Base-by-base conservation (phyloP, 1,140 invertebrate species). In the Hesperophylax magnus region DNA sequence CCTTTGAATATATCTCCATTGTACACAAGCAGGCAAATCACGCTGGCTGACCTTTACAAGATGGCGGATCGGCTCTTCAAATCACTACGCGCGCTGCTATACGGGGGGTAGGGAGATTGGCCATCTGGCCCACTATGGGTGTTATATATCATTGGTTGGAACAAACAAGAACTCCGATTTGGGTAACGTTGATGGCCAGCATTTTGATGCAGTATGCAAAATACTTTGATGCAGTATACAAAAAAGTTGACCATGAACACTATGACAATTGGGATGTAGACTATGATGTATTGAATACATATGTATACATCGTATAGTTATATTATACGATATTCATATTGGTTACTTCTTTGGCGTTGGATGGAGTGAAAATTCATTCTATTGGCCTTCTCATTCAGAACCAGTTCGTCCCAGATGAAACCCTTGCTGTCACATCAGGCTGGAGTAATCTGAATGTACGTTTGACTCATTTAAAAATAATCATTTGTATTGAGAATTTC, bases 61-160 rank as follows among this genome's bases (percentile, higher is more conserved):
- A n/a, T n/a, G n/a, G n/a, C n/a, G n/a, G n/a, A n/a, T n/a, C n/a
- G n/a, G n/a, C n/a, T n/a, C n/a, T n/a, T n/a, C n/a, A n/a, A n/a
- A n/a, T n/a, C n/a, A n/a, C n/a, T n/a, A n/a, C n/a, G n/a, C n/a
- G n/a, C n/a, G n/a, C n/a, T n/a, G n/a, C n/a, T n/a, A n/a, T n/a
- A n/a, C n/a, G n/a, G n/a, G n/a, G n/a, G n/a, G n/a, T n/a, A n/a
- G n/a, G n/a, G n/a, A n/a, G n/a, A n/a, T n/a, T n/a, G n/a, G n/a
- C n/a, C n/a, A n/a, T n/a, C n/a, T n/a, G n/a, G n/a, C n/a, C n/a
- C n/a, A n/a, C n/a, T n/a, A n/a, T 2, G 27, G 5, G 27, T 27
- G 5, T 27, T 27, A 27, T 27, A 83, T 58, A 78, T 52, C 75
- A 20, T 63, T 78, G 11, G 79, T 79, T 27, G 78, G 81, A 34